Evolutionary conservation across 2,113 vertebrate genomes (phyloP).

Genomic region (Hyperoodon ampullatus): DNA sequence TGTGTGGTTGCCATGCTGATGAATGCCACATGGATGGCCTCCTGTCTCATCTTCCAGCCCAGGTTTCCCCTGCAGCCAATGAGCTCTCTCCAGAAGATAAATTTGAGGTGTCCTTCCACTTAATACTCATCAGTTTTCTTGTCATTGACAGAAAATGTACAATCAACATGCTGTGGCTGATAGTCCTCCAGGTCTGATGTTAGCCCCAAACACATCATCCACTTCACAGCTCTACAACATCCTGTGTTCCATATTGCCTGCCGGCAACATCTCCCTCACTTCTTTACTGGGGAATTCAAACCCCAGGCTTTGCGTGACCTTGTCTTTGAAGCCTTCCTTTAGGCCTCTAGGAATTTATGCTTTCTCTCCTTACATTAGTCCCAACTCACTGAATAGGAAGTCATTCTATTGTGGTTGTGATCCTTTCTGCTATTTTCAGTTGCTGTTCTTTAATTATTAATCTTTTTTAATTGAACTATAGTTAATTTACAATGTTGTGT

Average conservation of each 20-base stretch:
- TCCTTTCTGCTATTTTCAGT: not conserved
- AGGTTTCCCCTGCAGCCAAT: not conserved
- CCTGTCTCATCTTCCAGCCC: not conserved
- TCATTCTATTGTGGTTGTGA: not conserved
- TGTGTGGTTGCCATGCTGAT: accelerated
- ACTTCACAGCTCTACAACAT: not conserved
- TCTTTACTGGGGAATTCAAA: not conserved
- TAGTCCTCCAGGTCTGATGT: not conserved
- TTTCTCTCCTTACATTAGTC: not conserved
- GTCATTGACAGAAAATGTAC: not conserved
- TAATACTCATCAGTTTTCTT: not conserved
- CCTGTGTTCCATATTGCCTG: accelerated
- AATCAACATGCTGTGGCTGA: not conserved
- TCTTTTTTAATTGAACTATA: not conserved
- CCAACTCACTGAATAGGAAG: not conserved
- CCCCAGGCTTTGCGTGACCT: not conserved
- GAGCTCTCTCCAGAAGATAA: not conserved
- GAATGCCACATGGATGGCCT: not conserved
- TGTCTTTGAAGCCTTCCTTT: not conserved
- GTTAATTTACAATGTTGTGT: not conserved
- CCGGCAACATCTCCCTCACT: too few species aligned
- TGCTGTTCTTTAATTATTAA: not conserved
- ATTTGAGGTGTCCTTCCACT: not conserved
- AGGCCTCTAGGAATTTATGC: not conserved
- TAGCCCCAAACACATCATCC: not conserved